Evolutionary conservation across 2,797 vertebrate species (phyloP).

Genomic region (Paratrypauchen microcephalus): DNA sequence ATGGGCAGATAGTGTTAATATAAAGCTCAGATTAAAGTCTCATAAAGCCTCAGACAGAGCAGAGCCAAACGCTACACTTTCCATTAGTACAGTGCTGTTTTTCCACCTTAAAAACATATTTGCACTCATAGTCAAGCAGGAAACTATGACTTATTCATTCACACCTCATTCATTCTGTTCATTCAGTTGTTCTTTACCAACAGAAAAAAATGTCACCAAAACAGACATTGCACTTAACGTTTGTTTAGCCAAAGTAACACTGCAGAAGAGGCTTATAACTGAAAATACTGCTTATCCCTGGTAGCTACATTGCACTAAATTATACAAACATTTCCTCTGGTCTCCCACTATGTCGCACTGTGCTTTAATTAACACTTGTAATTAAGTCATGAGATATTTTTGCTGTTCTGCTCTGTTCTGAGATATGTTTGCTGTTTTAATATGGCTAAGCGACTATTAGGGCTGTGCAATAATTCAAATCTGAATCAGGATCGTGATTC

Average conservation of each 20-base stretch:
- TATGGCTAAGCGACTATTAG: not conserved
- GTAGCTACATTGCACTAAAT: slow-evolving; percentile 8
- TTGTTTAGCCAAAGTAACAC: too few species aligned
- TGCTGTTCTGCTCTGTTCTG: slow-evolving; percentile 30
- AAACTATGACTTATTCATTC: not conserved
- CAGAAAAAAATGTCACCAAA: not conserved
- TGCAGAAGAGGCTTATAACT: not conserved
- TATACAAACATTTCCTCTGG: slow-evolving; percentile 10
- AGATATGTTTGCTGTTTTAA: slow-evolving; percentile 26
- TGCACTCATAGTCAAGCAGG: not conserved
- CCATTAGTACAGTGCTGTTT: not conserved
- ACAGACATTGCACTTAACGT: not conserved
- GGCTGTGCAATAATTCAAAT: too few species aligned
- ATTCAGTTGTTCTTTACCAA: not conserved
- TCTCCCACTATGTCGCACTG: slow-evolving; percentile 11
- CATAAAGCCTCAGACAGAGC: too few species aligned
- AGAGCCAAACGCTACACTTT: not conserved
- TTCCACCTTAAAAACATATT: not conserved
- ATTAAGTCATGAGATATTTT: slow-evolving; percentile 22
- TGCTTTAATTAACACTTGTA: slow-evolving; percentile 26
- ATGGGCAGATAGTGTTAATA: too few species aligned
- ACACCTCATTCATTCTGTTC: not conserved
- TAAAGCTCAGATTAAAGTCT: too few species aligned
- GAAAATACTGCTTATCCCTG: slow-evolving; percentile 2
- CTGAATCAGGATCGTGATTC: too few species aligned